A percentile compares a stretch with the other conserved stretches of the same genome.
phyloP scores from a whole-genome alignment of 2,888 invertebrate species.

The Andricus quercusramuli region DNA sequence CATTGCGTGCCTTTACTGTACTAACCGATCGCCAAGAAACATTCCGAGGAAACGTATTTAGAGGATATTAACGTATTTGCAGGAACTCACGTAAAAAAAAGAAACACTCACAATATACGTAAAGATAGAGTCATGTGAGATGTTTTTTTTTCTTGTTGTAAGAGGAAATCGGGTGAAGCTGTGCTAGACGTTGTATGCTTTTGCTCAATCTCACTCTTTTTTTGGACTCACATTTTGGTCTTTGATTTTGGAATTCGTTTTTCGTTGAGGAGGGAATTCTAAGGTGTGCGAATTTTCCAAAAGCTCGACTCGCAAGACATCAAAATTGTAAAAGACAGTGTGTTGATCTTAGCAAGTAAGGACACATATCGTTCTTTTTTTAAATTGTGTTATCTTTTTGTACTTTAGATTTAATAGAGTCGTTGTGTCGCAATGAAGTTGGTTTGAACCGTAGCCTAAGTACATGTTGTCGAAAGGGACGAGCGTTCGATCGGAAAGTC shows the following conservation, averaged over 20 bases:
- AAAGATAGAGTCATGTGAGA: background rate
- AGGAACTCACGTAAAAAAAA: slow-evolving; percentile 20
- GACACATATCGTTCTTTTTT: slow-evolving; percentile 69
- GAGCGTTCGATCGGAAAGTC: slow-evolving; percentile 61
- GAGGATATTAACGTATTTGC: slow-evolving; percentile 34
- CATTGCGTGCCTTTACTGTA: slow-evolving; percentile 60
- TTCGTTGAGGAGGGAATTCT: background rate
- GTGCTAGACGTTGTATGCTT: slow-evolving; percentile 27
- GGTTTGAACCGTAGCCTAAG: slow-evolving; percentile 44
- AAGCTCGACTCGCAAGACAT: slow-evolving; percentile 36
- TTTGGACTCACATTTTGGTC: background rate
- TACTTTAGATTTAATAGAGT: slow-evolving; percentile 46
- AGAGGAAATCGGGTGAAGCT: slow-evolving; percentile 18
- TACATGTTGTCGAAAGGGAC: slow-evolving; percentile 57
- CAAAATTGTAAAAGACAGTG: slow-evolving; percentile 49
- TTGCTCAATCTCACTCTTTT: slow-evolving; percentile 30
- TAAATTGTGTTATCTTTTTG: slow-evolving; percentile 48
- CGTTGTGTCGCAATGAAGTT: slow-evolving; percentile 46
- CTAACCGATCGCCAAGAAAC: slow-evolving; percentile 57
- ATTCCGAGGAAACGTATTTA: slow-evolving; percentile 56
- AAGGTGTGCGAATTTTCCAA: background rate
- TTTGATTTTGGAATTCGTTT: slow-evolving; percentile 5
- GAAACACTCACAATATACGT: slow-evolving; percentile 11
- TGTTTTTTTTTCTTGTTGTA: slow-evolving; percentile 19
- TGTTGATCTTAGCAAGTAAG: slow-evolving; percentile 63